Evolutionary conservation across 2,888 invertebrate genomes (phyloP), one percentile per base, ranked within the genome.

Genomic region (Rutpela maculata): DNA sequence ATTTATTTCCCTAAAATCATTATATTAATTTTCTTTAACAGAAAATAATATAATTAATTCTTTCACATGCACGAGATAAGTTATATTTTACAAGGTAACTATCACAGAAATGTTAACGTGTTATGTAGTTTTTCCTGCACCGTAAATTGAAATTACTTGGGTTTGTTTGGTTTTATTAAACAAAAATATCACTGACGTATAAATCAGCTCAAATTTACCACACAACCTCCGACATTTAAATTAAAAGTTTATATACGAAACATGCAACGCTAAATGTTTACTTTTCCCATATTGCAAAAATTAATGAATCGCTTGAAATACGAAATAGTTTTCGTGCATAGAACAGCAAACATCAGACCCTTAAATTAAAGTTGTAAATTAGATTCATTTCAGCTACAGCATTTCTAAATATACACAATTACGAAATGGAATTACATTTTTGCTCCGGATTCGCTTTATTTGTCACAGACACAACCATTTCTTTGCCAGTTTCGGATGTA

Each of bases 401-500:
- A 17, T 17, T 56, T 18, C 68, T 17, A 56, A 68, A 68, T 56
- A 22, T 12, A 17, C 12, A 43, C 19, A 66, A 57, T 57, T 59
- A 31, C 57, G 11, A 35, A 59, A 31, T 35, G 57, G 59, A 59
- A 57, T 69, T 57, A 35, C 31, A 59, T 59, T 59, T 69, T 69
- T 38, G 59, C 18, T 12, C 35, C 35, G 19, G 57, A 31, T 35
- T 35, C 38, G 59, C 18, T 35, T 35, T 57, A 35, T 69, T 65
- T 59, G 57, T 57, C 70, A 70, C 19, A n/a, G 38, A 22, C 70
- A 60, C 15, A 19, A 70, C 38, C 70, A 22, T 60, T 70, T 70
- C 70, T 60, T 70, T 70, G 70, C 7, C 60, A 70, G 70, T 50
- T 60, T 22, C 43, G 18, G 60, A 70, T 70, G 60, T 62, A 60